phyloP scores from a whole-genome alignment of 2,113 vertebrate genomes.

The Laticauda colubrina region DNA sequence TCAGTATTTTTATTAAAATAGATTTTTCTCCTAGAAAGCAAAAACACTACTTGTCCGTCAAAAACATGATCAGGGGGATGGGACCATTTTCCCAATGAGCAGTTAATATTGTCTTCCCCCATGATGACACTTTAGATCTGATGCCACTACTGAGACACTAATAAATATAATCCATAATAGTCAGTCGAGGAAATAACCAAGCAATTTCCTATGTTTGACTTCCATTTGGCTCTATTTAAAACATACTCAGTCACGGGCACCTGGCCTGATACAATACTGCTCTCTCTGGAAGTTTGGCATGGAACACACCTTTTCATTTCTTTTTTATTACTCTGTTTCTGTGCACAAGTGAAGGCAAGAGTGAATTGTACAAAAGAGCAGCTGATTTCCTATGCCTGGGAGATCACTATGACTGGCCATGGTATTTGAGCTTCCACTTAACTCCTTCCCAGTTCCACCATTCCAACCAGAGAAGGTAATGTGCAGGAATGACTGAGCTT shows the following conservation, averaged over 20 bases:
- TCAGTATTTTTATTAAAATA: conserved; percentile 4
- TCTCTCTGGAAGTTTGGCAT: background rate
- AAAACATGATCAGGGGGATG: background rate
- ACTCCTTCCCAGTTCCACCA: background rate
- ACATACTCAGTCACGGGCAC: background rate
- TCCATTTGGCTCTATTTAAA: background rate
- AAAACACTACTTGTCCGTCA: background rate
- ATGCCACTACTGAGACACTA: conserved; percentile 13
- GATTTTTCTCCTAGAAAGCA: conserved; percentile 8
- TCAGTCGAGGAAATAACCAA: conserved; percentile 19
- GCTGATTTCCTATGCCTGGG: background rate
- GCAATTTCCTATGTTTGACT: conserved; percentile 24
- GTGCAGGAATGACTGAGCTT: background rate
- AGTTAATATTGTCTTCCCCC: background rate
- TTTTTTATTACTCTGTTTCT: background rate
- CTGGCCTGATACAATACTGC: background rate
- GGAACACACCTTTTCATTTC: background rate
- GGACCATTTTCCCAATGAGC: conserved; percentile 10
- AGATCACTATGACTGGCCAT: background rate
- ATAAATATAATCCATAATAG: conserved; percentile 7
- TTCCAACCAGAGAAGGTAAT: background rate
- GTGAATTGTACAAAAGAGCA: background rate
- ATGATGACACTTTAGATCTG: conserved; percentile 7
- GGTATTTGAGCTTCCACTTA: background rate
- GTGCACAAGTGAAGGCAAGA: background rate